Percentiles rank a stretch among this genome's conserved stretches.
phyloP scores from a whole-genome alignment of 2,888 invertebrate genomes.

The Acanthosepion lycidas region DNA sequence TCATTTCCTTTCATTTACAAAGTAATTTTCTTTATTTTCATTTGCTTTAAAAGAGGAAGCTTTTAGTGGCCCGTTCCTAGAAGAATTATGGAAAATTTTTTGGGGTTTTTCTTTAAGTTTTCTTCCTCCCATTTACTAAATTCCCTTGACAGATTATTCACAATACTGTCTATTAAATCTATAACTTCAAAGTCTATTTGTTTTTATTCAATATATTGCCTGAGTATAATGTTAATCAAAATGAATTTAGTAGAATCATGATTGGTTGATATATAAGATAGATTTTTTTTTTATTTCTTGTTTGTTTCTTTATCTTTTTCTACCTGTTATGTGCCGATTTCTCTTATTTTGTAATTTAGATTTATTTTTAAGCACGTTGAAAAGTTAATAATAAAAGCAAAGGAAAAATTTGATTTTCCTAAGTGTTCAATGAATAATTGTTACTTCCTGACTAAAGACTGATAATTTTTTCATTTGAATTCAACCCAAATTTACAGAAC shows the following conservation, averaged over 20 bases:
- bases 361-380: background rate
- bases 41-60: background rate
- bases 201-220: constrained; percentile 8
- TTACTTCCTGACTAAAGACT: no score
- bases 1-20: background rate
- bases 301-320: background rate
- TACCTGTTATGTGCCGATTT: background rate
- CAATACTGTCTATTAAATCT: constrained; percentile 1
- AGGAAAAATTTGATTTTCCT: no score
- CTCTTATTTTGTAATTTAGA: background rate
- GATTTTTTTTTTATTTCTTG: background rate
- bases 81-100: background rate
- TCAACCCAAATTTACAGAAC: no score
- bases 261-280: background rate
- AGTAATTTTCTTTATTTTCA: constrained; percentile 14
- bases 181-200: background rate
- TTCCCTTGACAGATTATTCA: background rate
- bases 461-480: no score
- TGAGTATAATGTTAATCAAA: background rate
- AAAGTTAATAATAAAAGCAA: no score
- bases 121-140: constrained; percentile 4
- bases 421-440: no score
- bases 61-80: background rate
- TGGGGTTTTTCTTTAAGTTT: background rate
- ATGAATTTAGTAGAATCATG: background rate